A percentile compares a stretch with the other conserved stretches of the same genome.
phyloP scores from a whole-genome alignment of 2,113 vertebrate genomes.

The Pituophis catenifer region DNA sequence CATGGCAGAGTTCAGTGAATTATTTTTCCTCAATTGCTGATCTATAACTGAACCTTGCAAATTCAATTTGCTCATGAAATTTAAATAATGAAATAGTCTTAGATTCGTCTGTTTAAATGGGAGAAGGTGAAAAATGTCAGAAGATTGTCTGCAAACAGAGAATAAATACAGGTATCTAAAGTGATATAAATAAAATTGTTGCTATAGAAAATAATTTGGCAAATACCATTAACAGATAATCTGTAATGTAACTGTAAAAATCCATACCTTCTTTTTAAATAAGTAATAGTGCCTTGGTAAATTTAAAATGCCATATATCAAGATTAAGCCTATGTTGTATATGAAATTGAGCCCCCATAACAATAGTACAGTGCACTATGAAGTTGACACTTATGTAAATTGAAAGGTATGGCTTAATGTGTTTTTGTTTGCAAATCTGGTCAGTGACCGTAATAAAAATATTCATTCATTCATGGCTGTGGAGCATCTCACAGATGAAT shows the following conservation, averaged over 20 bases:
- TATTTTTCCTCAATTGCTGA: constrained; percentile 10
- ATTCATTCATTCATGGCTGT: background rate
- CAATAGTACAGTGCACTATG: constrained; percentile 40
- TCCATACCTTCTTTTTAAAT: constrained; percentile 40
- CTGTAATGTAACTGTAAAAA: constrained; percentile 26
- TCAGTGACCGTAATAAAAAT: background rate
- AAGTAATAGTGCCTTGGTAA: constrained; percentile 47
- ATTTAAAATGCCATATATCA: constrained; percentile 64
- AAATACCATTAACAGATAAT: constrained; percentile 28
- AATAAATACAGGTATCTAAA: background rate
- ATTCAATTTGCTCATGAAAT: background rate
- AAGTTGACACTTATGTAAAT: constrained; percentile 18
- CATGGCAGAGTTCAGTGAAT: background rate
- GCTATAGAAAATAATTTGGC: constrained; percentile 29
- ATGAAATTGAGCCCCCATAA: constrained; percentile 31
- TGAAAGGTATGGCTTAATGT: constrained; percentile 12
- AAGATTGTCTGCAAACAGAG: background rate
- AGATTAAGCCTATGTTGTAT: constrained; percentile 48
- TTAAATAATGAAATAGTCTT: background rate
- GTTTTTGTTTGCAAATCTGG: background rate
- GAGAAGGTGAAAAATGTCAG: background rate
- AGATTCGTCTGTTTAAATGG: background rate
- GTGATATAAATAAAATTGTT: constrained; percentile 33
- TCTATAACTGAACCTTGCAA: background rate
- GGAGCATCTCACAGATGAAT: constrained; percentile 13